Conservation (phyloP, 2,797 vertebrate genomes). For the Sebastolobus alascanus region DNA sequence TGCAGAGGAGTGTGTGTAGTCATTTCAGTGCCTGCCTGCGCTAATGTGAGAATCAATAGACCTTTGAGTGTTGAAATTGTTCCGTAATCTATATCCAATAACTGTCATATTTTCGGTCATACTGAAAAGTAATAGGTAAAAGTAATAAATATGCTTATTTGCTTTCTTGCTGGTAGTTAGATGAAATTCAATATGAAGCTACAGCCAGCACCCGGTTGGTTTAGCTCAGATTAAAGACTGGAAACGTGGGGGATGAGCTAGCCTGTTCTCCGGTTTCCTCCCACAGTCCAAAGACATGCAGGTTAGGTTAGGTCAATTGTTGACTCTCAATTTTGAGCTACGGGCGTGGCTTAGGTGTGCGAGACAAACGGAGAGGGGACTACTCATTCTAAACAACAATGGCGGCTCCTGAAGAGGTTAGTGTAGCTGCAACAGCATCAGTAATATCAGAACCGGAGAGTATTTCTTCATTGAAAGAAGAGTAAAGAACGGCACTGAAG, state of each 20-base stretch:
- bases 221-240: not conserved
- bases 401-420: too few species aligned
- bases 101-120: constrained; percentile 13
- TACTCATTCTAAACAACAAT: too few species aligned
- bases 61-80: constrained; percentile 17
- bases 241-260: not conserved
- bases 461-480: too few species aligned
- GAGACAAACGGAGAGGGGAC: too few species aligned
- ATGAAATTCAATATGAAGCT: constrained; percentile 1
- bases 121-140: not conserved
- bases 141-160: constrained; percentile 1
- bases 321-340: too few species aligned
- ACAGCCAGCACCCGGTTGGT: not conserved
- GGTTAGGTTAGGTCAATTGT: too few species aligned
- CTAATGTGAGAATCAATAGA: constrained; percentile 17
- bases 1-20: constrained; percentile 30
- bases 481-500: too few species aligned
- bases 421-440: too few species aligned
- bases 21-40: constrained; percentile 29
- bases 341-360: too few species aligned
- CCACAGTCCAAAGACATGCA: too few species aligned
- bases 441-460: too few species aligned
- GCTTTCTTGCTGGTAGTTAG: not conserved
- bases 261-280: too few species aligned
- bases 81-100: constrained; percentile 34